Conservation (phyloP, 2,888 invertebrate species). For the Pogonocherus hispidulus region DNA sequence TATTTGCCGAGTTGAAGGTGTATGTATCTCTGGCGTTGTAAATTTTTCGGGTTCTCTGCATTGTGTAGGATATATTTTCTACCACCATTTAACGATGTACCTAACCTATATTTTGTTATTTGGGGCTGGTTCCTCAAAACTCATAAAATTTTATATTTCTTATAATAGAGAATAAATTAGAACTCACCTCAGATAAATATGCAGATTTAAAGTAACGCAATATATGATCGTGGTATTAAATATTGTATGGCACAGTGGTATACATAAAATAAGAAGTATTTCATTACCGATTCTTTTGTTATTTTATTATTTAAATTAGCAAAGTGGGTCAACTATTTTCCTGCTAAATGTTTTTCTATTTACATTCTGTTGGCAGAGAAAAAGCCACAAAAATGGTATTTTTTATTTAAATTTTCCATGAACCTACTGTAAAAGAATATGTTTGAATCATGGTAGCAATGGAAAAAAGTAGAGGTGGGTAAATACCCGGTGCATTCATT, state of each 20-base stretch:
- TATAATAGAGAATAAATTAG: slow-evolving; percentile 22
- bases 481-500: too few species aligned
- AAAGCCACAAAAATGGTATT: too few species aligned
- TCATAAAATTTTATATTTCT: slow-evolving; percentile 27
- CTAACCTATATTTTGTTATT: slow-evolving; percentile 24
- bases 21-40: slow-evolving; percentile 58
- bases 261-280: background rate
- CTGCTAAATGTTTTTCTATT: too few species aligned
- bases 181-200: slow-evolving; percentile 14
- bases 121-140: slow-evolving; percentile 31
- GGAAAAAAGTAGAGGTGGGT: too few species aligned
- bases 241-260: background rate
- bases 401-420: too few species aligned
- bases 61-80: slow-evolving; percentile 14
- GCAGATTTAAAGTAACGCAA: slow-evolving; percentile 17
- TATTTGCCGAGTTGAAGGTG: slow-evolving; percentile 46
- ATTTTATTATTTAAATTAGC: too few species aligned
- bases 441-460: too few species aligned
- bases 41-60: slow-evolving; percentile 43
- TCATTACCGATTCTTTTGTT: background rate
- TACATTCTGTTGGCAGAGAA: too few species aligned
- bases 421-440: too few species aligned
- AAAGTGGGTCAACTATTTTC: too few species aligned
- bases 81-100: slow-evolving; percentile 16
- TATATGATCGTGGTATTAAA: slow-evolving; percentile 19